phyloP scores from a whole-genome alignment of 2,113 vertebrate species.

The Callaeas wilsoni region DNA sequence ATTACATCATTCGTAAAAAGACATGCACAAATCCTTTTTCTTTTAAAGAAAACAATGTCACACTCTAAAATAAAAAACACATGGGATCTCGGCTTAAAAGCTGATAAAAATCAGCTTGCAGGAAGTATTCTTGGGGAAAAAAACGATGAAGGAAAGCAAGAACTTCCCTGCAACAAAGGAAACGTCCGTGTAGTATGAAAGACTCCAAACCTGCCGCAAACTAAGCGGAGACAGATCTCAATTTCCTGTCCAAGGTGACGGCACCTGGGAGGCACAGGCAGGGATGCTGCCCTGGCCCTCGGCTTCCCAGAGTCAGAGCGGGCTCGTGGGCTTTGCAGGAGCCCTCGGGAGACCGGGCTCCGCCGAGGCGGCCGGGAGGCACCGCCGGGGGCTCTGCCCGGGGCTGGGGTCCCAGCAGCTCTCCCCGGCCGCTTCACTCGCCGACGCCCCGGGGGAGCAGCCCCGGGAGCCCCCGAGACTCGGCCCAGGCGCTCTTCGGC shows the following conservation, averaged over 20 bases:
- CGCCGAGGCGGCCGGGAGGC: background rate
- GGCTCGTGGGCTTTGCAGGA: background rate
- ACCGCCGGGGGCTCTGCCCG: background rate
- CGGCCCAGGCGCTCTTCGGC: background rate
- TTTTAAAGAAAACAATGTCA: background rate
- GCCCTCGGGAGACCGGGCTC: background rate
- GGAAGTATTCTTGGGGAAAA: background rate
- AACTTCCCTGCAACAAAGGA: background rate
- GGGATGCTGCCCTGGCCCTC: background rate
- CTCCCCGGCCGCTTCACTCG: background rate
- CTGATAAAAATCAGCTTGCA: background rate
- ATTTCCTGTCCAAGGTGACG: background rate
- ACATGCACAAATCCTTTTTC: background rate
- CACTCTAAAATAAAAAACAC: background rate
- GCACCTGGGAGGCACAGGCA: background rate
- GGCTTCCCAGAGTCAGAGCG: rapidly evolving
- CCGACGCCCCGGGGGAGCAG: background rate
- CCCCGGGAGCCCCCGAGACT: background rate
- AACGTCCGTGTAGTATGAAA: rapidly evolving
- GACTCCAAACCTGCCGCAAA: background rate
- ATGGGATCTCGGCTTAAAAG: background rate
- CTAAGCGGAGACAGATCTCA: background rate
- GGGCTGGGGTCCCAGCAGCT: background rate
- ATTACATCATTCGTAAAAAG: background rate
- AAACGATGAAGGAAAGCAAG: background rate